Evolutionary conservation across 1,140 invertebrate species (phyloP).

Genomic region (Amyelois transitella): DNA sequence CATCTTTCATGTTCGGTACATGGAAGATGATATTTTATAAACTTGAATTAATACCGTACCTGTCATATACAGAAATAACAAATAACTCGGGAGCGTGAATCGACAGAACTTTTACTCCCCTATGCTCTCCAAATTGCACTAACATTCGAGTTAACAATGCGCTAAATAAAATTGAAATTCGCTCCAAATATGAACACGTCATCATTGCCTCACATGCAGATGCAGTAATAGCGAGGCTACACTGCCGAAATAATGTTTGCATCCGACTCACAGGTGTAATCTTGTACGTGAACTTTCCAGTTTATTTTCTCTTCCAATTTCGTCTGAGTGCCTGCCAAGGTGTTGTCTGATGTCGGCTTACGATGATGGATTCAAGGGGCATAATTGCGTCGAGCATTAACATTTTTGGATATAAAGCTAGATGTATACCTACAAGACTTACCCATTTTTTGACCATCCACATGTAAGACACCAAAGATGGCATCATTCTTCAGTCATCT

Average conservation of each 20-base stretch:
- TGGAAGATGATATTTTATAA: too few relatives aligned
- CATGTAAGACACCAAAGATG: too few relatives aligned
- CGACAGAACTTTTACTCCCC: background rate
- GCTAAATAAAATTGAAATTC: background rate
- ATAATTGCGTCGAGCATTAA: constrained; percentile 14
- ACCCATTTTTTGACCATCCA: too few relatives aligned
- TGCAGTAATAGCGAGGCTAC: constrained; percentile 2
- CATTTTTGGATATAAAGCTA: background rate
- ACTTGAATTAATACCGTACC: too few relatives aligned
- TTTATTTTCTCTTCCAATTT: constrained; percentile 71
- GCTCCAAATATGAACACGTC: background rate
- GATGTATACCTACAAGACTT: background rate
- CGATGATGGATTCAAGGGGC: constrained; percentile 21
- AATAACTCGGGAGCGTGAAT: too few relatives aligned
- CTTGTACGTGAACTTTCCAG: constrained; percentile 56
- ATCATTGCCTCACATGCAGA: background rate
- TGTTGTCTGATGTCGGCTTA: constrained; percentile 61
- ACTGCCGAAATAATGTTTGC: constrained; percentile 34
- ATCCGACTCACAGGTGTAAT: constrained; percentile 48
- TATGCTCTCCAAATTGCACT: background rate
- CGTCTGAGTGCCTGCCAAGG: constrained; percentile 62
- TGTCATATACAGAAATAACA: too few relatives aligned
- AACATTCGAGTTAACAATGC: background rate
- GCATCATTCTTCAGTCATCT: too few relatives aligned
- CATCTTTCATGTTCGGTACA: too few relatives aligned